Evolutionary conservation across 92 coral and sea anemone species (phyloP), one percentile per base, ranked within the genome.

Genomic region (Porites rus): DNA sequence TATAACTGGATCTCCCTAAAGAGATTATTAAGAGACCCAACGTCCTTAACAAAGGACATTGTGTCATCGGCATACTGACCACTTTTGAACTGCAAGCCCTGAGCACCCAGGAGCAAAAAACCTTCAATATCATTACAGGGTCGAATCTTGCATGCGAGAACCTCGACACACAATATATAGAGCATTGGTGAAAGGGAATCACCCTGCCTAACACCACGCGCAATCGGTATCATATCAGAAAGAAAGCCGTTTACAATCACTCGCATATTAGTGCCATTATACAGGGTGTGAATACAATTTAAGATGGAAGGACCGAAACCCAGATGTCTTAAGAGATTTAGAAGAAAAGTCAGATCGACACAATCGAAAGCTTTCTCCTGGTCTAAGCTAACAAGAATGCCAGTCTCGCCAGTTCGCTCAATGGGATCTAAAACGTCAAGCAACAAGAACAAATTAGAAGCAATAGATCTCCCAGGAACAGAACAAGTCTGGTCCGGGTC

Each of bases 161-260:
- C 31, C 2, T 28, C 31, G 2, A 28, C 31, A 28, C 31, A 28
- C 3, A 88, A 58, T 1, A 81, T 46, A 62, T 88, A 91, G 4
- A 91, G 72, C 6, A 88, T 50, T 4, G 94, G 89, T 28, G 13
- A 87, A 88, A 91, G 76, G 54, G 92, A 92, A 43, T 90, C 80
- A 3, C 95, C 95, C 65, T 88, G 90, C 62, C 92, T 54, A 1
- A 92, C 92, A 70, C 95, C 92, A 66, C 90, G 20, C 6, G 61
- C 6, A 2, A 78, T 60, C 0, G 60, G 12, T 14, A 86, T 52
- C 2, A 7, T 5, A 0, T 71, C 70, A 4, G 79, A 13, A 3
- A 70, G 0, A 21, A 18, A 68, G 0, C 90, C 90, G 19, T 86
- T 86, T 2, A 86, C 74, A 0, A 9, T 16, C 2, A 78, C 71